Conservation (phyloP, 2,113 vertebrate genomes). For the Callocephalon fimbriatum region DNA sequence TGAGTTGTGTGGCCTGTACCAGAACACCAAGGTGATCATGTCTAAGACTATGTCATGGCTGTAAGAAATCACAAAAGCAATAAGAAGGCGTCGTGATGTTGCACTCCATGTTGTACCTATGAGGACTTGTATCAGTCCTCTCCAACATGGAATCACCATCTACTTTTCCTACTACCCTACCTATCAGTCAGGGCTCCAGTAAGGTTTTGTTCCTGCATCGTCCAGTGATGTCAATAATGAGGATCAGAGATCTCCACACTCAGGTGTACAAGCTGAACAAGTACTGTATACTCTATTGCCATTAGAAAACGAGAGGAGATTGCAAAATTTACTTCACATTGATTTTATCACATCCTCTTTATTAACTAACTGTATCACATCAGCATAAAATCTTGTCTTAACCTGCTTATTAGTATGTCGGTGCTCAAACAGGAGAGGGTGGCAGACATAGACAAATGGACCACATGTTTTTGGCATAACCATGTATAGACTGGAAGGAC, state of each 20-base stretch:
- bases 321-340: not conserved
- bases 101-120: not conserved
- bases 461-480: not conserved
- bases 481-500: not conserved
- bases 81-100: not conserved
- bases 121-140: not conserved
- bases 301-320: not conserved
- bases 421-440: not conserved
- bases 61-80: not conserved
- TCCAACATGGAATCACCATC: not conserved
- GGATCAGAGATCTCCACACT: not conserved
- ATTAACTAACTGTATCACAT: not conserved
- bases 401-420: not conserved
- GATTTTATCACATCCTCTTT: not conserved
- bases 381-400: not conserved
- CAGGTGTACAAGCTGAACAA: not conserved
- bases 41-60: not conserved
- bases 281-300: not conserved
- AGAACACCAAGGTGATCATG: not conserved
- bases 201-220: not conserved
- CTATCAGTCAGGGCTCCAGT: not conserved
- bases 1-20: not conserved
- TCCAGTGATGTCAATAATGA: not conserved
- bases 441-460: not conserved
- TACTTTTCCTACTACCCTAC: not conserved